A percentile compares a stretch with the other conserved stretches of the same genome.
Conservation (phyloP, 1,140 invertebrate genomes). For the Drosophila azteca region DNA sequence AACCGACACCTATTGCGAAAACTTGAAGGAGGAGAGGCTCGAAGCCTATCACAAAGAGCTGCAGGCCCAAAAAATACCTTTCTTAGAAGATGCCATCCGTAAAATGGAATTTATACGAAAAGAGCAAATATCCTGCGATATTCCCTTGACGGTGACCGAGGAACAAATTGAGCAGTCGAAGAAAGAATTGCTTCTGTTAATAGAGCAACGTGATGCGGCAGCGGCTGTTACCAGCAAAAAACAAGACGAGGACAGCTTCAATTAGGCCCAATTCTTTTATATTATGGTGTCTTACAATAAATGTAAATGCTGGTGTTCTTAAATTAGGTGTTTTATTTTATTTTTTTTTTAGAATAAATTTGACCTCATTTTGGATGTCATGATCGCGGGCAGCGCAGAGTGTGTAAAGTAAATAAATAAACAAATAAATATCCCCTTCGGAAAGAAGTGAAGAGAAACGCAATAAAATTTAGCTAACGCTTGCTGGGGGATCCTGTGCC, state of each 20-base stretch:
- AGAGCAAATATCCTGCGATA: constrained; percentile 88
- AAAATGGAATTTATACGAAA: constrained; percentile 88
- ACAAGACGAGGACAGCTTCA: constrained; percentile 61
- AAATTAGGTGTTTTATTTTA: constrained; percentile 68
- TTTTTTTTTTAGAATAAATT: constrained; percentile 31
- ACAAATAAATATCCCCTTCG: constrained; percentile 21
- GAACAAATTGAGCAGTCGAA: constrained; percentile 87
- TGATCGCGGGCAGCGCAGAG: constrained; percentile 43
- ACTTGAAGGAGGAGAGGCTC: constrained; percentile 87
- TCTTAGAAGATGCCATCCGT: constrained; percentile 86
- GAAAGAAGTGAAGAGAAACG: constrained; percentile 38
- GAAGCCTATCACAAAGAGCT: constrained; percentile 87
- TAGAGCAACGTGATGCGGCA: constrained; percentile 50
- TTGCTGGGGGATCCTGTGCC: constrained; percentile 13
- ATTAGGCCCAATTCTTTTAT: constrained; percentile 40
- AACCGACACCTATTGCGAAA: constrained; percentile 87
- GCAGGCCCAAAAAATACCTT: constrained; percentile 88
- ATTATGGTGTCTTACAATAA: constrained; percentile 39
- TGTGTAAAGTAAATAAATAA: constrained; percentile 66
- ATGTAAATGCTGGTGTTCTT: constrained; percentile 51
- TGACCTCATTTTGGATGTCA: constrained; percentile 50
- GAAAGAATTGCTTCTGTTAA: constrained; percentile 84
- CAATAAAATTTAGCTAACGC: constrained; percentile 29
- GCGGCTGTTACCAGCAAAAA: constrained; percentile 41
- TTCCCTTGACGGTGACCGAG: constrained; percentile 87